A percentile compares a stretch with the other conserved stretches of the same genome.
Evolutionary conservation across 2,888 invertebrate species (phyloP).

Genomic region (Cephalotes varians): DNA sequence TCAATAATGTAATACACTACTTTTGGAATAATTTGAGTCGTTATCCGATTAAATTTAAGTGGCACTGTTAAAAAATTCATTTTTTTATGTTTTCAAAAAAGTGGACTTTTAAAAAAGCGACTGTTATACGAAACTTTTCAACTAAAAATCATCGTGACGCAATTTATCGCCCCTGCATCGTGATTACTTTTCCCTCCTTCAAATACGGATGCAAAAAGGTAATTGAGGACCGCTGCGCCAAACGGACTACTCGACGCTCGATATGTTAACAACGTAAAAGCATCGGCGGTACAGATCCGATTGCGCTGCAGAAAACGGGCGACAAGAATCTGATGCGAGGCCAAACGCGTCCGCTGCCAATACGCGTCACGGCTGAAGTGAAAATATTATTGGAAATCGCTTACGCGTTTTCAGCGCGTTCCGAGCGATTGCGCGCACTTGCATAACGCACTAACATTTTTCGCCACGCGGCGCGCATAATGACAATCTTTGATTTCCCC

Average conservation of each 20-base stretch:
- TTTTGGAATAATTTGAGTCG: background rate
- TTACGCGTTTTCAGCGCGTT: slow-evolving; percentile 47
- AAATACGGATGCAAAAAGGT: background rate
- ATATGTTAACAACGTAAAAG: slow-evolving; percentile 48
- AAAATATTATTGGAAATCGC: slow-evolving; percentile 56
- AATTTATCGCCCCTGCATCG: background rate
- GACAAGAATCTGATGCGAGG: slow-evolving; percentile 47
- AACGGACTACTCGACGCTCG: background rate
- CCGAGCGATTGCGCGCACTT: slow-evolving; percentile 31
- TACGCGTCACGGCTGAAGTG: slow-evolving; percentile 48
- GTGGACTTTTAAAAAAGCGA: background rate
- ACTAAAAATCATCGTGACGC: background rate
- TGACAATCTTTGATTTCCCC: slow-evolving; percentile 48
- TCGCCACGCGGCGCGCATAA: slow-evolving; percentile 32
- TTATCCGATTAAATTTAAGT: background rate
- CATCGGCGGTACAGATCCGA: slow-evolving; percentile 44
- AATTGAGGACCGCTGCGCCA: background rate
- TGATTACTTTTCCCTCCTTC: background rate
- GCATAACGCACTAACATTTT: slow-evolving; percentile 20
- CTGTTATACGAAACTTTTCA: background rate
- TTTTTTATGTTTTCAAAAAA: background rate
- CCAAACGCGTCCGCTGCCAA: slow-evolving; percentile 52
- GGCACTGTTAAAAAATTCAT: background rate
- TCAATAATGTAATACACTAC: background rate
- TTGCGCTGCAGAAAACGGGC: slow-evolving; percentile 28